Evolutionary conservation across 2,113 vertebrate genomes (phyloP).

Genomic region (Pelusios castaneus): DNA sequence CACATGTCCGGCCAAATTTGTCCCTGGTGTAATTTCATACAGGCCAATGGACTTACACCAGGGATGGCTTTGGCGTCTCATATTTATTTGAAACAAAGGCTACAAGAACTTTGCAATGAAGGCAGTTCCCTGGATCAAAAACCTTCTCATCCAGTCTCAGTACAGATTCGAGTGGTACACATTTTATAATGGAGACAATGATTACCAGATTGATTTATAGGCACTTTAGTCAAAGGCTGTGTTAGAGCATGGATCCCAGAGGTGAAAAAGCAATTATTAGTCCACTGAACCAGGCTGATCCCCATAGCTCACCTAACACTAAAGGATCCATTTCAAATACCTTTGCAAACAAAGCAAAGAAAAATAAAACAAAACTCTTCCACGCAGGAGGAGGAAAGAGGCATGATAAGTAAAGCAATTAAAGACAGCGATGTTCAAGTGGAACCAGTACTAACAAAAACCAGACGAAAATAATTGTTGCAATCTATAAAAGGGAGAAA

Average conservation of each 20-base stretch:
- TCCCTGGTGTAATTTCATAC: constrained; percentile 49
- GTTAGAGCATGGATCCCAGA: constrained; percentile 36
- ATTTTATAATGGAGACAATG: constrained; percentile 34
- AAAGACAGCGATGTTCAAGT: constrained; percentile 40
- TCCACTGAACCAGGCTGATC: constrained; percentile 5
- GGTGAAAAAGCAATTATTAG: constrained; percentile 47
- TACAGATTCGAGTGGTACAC: not conserved
- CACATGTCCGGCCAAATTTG: constrained; percentile 60
- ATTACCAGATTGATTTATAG: constrained; percentile 1
- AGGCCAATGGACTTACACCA: constrained; percentile 54
- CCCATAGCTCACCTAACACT: constrained; percentile 28
- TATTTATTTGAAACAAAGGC: constrained; percentile 39
- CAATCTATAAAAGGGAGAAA: constrained; percentile 5
- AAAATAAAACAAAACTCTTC: not conserved
- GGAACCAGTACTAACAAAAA: not conserved
- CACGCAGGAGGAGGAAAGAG: not conserved
- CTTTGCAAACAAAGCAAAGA: constrained; percentile 53
- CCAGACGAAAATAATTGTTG: not conserved
- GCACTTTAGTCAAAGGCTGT: constrained; percentile 35
- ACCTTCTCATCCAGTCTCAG: constrained; percentile 38
- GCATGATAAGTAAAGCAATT: constrained; percentile 5
- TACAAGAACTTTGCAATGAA: constrained; percentile 13
- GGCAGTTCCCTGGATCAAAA: constrained; percentile 30
- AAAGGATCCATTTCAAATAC: constrained; percentile 56
- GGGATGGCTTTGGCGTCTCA: constrained; percentile 14